A percentile compares a stretch with the other conserved stretches of the same genome.
Evolutionary conservation across 2,113 vertebrate genomes (phyloP).

Genomic region (Nyctereutes procyonoides): DNA sequence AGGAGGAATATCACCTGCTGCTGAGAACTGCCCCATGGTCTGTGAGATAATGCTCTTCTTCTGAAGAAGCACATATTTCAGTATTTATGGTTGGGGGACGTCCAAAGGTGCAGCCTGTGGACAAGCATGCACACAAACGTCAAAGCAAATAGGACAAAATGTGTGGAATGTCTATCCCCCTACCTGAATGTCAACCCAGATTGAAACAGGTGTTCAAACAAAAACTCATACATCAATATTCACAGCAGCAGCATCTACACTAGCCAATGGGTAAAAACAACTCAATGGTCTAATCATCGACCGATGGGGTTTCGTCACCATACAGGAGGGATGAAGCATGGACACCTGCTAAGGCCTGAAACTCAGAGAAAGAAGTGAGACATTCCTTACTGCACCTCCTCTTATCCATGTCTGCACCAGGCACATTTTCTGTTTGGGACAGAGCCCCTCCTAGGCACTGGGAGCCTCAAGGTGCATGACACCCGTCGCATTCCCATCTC

Average conservation of each 20-base stretch:
- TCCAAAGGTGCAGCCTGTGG: neutral
- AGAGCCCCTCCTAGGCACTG: neutral
- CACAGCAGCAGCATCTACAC: neutral
- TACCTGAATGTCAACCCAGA: neutral
- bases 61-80: neutral
- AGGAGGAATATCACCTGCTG: neutral
- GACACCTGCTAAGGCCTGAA: neutral
- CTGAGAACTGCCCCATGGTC: neutral
- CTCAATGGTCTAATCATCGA: no score
- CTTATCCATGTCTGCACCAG: neutral
- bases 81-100: neutral
- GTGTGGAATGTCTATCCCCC: neutral
- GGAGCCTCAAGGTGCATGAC: neutral
- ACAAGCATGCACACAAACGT: neutral
- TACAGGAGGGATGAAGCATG: no score
- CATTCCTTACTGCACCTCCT: neutral
- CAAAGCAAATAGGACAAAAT: neutral
- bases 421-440: neutral
- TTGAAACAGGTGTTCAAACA: neutral
- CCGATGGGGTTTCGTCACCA: neutral
- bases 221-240: neutral
- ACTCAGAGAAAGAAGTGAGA: neutral
- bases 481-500: neutral
- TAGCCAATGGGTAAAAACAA: neutral
- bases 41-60: neutral